Evolutionary conservation across 2,888 invertebrate genomes (phyloP), one percentile per base, ranked within the genome.

Genomic region (Mactromeris polynyma): DNA sequence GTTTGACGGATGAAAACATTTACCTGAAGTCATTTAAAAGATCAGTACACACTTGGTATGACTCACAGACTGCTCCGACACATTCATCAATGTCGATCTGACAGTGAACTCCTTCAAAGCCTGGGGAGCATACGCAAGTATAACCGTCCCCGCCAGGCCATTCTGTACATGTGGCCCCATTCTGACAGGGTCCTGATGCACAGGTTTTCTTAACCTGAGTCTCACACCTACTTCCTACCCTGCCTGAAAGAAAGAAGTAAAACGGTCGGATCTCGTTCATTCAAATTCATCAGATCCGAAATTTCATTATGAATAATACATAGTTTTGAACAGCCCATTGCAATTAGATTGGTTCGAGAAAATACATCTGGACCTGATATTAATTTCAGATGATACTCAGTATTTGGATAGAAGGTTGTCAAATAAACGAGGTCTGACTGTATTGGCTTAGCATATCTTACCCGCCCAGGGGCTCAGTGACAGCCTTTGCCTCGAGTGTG

Each of bases 41-140:
- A 83, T 95, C 94, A 36, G 88, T 91, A 97, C 99, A 99, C 89
- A 98, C 97, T 94, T 98, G 99, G 81, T 98, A 98, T 97, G 98
- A 98, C 94, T 99, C 99, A 96, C 99, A 99, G 0, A 98, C 98
- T 96, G 99, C 98, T 0, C 98, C 98, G 84, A 98, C 98, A 96
- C 99, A 99, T 96, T 99, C 99, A 96, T 99, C 98, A 81, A 99
- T 98, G 95, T 99, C 98, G 1, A 97, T 97, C 95, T 99, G 98
- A 96, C 99, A 99, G 81, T 90, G 40, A 36, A 54, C 40, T 1
- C 94, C 94, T 17, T 86, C 87, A 82, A 81, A 95, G 14, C 94
- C 94, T 26, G 78, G 36, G 0, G 33, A n/a, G 90, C 94, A 93
- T 11, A 81, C 78, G 96, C 99, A 99, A 96, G 98, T 97, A 80